A percentile compares a stretch with the other conserved stretches of the same genome.
phyloP scores from a whole-genome alignment of 1,140 invertebrate species.

The Littorina saxatilis region DNA sequence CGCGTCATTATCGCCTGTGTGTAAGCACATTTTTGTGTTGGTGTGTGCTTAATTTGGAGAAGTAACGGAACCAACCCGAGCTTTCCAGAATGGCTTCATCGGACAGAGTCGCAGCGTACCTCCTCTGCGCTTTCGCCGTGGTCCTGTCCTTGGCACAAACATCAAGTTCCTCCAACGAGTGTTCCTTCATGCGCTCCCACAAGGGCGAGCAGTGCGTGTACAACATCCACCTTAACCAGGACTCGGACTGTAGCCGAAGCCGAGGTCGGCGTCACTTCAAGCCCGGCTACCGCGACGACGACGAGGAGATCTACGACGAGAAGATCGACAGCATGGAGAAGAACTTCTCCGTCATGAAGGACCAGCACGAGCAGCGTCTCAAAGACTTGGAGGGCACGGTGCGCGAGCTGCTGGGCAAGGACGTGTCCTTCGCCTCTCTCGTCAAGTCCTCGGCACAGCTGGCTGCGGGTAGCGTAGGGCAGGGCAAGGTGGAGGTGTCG shows the following conservation, averaged over 20 bases:
- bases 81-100: background rate
- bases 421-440: background rate
- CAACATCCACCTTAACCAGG: conserved; percentile 37
- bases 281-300: background rate
- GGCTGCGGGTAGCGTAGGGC: background rate
- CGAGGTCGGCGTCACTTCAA: background rate
- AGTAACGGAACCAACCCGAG: background rate
- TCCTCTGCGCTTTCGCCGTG: background rate
- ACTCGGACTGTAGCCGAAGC: background rate
- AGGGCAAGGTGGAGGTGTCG: background rate
- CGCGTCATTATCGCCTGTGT: no score
- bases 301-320: conserved; percentile 45
- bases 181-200: conserved; percentile 32
- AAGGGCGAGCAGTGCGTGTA: conserved; percentile 37
- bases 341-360: conserved; percentile 49
- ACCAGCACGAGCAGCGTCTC: conserved; percentile 56
- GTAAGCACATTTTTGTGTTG: no score
- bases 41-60: background rate
- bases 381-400: conserved; percentile 55
- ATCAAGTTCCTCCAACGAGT: background rate
- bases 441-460: background rate
- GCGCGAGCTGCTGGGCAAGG: conserved; percentile 12
- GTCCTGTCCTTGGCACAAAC: no score
- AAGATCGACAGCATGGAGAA: conserved; percentile 50
- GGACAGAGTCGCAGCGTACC: no score